Evolutionary conservation across 2,113 vertebrate genomes (phyloP), one percentile per base, ranked within the genome.

Genomic region (Calyptommatus sinebrachiatus): DNA sequence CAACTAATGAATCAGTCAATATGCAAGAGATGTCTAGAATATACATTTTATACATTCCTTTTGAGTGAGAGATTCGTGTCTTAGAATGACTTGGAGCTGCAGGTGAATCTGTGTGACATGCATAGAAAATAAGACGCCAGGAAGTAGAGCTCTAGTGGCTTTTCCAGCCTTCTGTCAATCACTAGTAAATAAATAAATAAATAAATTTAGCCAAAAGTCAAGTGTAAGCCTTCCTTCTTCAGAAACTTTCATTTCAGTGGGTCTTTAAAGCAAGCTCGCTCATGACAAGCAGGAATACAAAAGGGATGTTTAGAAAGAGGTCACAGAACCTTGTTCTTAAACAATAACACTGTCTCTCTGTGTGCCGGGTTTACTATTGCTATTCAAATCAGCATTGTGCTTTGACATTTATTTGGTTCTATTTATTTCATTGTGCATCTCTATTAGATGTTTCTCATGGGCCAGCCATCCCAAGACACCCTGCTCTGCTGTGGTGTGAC

Each of bases 301-400:
- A 76, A 87, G 78, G 7, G 28, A 76, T 83, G 89, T 83, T 92
- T 86, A 89, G 57, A 81, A 92, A 84, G 87, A 70, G 80, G 80
- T 91, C 86, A 87, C 86, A 62, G 71, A 70, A 4, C 31, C 68
- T 84, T 86, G 87, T 80, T 86, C 71, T 82, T 84, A 68, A 85
- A 80, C 70, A 86, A 50, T 79, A 85, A 82, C 85, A 85, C n/a
- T 73, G 77, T 71, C 72, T n/a, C 57, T 87, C 48, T 85, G 77
- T 75, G 50, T 88, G 72, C 78, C 29, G 1, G 60, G 86, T 93
- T 92, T 82, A 57, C 21, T 71, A 7, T 89, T 90, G 71, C 66
- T 87, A 53, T 85, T 57, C 76, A 82, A 89, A 83, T 77, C 3
- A 28, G 8, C 46, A 4, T 69, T 83, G 83, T 48, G 35, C 46